Conservation (phyloP, 2,113 vertebrate genomes). For the Varanus salvator region DNA sequence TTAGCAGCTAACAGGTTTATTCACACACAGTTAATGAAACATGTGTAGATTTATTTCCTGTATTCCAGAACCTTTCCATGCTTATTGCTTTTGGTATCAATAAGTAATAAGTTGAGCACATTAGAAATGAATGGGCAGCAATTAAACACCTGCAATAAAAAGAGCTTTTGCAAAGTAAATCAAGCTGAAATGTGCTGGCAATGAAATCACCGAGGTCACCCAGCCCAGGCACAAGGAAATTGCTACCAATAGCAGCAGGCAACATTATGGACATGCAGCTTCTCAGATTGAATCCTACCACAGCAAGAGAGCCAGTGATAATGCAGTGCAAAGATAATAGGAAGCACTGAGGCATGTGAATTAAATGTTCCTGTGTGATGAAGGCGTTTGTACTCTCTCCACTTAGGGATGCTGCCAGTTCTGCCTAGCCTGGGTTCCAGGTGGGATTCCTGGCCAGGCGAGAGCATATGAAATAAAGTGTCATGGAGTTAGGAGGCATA, state of each 20-base stretch:
- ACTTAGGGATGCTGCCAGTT: background rate
- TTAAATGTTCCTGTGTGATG: background rate
- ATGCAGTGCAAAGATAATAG: background rate
- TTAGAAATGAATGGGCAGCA: conserved; percentile 63
- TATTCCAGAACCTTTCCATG: conserved; percentile 62
- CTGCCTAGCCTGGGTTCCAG: background rate
- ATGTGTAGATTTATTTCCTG: conserved; percentile 70
- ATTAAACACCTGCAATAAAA: conserved; percentile 68
- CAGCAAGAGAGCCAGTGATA: background rate
- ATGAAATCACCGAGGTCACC: conserved; percentile 57
- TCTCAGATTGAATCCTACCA: background rate
- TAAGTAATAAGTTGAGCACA: conserved; percentile 64
- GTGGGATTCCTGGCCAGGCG: background rate
- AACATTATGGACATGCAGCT: background rate
- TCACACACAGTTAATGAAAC: conserved; percentile 68
- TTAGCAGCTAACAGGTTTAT: conserved; percentile 63
- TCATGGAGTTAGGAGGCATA: background rate
- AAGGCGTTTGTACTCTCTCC: background rate
- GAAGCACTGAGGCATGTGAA: background rate
- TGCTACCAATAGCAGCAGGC: background rate
- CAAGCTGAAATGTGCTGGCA: conserved; percentile 42
- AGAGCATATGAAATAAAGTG: background rate
- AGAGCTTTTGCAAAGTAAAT: conserved; percentile 55
- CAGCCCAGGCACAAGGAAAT: conserved; percentile 36
- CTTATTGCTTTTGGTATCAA: conserved; percentile 60